Evolutionary conservation across 1,140 invertebrate species (phyloP).

Genomic region (Drosophila pruinosa): DNA sequence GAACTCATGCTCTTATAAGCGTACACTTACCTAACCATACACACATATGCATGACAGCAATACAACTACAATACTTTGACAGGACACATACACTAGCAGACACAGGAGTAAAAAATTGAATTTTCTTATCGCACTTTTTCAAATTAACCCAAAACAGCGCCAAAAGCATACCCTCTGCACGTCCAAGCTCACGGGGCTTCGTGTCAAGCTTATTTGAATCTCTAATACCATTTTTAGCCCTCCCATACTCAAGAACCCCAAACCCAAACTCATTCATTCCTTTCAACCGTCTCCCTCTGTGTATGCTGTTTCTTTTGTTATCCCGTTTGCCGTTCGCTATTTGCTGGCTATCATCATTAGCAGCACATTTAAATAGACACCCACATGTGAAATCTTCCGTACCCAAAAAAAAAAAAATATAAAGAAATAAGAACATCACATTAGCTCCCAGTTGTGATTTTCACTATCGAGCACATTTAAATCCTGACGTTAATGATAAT

Average conservation of each 20-base stretch:
- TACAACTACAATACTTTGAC: conserved; percentile 26
- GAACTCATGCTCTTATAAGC: background rate
- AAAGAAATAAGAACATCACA: conserved; percentile 14
- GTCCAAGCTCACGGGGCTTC: background rate
- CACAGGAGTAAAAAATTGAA: conserved; percentile 53
- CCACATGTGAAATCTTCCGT: conserved; percentile 18
- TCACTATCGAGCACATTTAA: conserved; percentile 13
- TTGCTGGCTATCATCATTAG: conserved; percentile 54
- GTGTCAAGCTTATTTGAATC: conserved; percentile 47
- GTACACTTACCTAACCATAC: background rate
- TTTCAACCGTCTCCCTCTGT: background rate
- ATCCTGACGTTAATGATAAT: conserved; percentile 22
- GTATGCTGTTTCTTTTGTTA: background rate
- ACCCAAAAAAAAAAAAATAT: background rate
- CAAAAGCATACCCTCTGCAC: conserved; percentile 8
- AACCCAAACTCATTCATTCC: background rate
- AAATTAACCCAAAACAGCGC: conserved; percentile 64
- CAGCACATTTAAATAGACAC: conserved; percentile 55
- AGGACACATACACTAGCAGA: conserved; percentile 16
- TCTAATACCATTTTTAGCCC: conserved; percentile 3
- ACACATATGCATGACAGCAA: background rate
- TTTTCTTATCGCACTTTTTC: conserved; percentile 65
- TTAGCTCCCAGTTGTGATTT: conserved; percentile 19
- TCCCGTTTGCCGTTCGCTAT: conserved; percentile 5
- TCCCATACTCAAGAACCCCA: background rate